Evolutionary conservation across 2,888 invertebrate species (phyloP), one percentile per base, ranked within the genome.

Genomic region (Lasioglossum morio): DNA sequence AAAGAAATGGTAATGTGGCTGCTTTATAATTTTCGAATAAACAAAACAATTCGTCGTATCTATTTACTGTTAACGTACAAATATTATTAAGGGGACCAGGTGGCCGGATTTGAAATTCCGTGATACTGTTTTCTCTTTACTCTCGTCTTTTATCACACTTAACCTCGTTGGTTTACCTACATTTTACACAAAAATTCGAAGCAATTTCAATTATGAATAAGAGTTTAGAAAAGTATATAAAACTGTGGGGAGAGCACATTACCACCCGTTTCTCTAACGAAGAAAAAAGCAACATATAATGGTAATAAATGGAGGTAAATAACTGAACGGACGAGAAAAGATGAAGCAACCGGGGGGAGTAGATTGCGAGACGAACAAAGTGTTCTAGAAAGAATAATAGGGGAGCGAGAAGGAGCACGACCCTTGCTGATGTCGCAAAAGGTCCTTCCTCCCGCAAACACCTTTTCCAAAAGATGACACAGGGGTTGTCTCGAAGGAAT

Each of bases 371-470:
- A n/a, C 57, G 79, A 70, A 57, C 46, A 27, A 57, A 40, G 40
- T 27, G n/a, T 30, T 80, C 30, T 48, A n/a, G 8, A 30, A 30
- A 53, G 48, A 75, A 80, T 79, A 76, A 63, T 57, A 46, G 70
- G 48, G 46, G 70, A 76, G 30, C 63, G 90, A 85, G 87, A 85
- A 87, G 84, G 86, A 87, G 23, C 46, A 85, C 86, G 89, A 89
- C 91, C 89, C 86, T 88, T 87, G 89, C 89, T 91, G 89, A 92
- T 89, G 83, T 88, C 83, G 85, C 85, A 76, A 81, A 88, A 89
- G 84, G 85, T 88, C 82, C 87, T 87, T 82, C 87, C 85, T 87
- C 87, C 82, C 75, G 78, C 84, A 77, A 88, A 84, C 86, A 89
- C 86, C 88, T 77, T 72, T 82, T 48, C 43, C 27, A 77, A 84